Evolutionary conservation across 2,797 vertebrate genomes (phyloP), one percentile per base, ranked within the genome.

Genomic region (Notolabrus celidotus): DNA sequence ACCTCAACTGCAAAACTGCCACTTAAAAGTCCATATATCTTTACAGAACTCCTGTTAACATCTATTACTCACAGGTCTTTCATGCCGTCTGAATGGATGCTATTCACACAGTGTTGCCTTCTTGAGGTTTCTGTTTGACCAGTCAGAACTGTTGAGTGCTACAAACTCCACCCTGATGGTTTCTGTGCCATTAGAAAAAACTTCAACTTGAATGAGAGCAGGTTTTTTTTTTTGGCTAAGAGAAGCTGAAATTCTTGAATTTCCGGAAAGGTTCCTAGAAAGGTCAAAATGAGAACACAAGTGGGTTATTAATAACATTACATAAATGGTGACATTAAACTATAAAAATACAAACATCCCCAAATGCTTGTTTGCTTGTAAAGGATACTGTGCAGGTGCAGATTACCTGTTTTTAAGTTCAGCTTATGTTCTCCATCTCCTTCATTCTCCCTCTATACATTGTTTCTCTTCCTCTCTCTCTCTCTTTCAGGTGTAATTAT

Each of bases 401-500:
- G 31, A 31, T 66, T 51, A 56, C 59, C n/a, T 43, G 52, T 52
- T 27, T 46, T 52, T 74, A 50, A 59, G 42, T 69, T 76, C 62
- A 82, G 70, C 74, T 83, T 79, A 68, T 72, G 74, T 87, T 82
- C 79, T 80, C 69, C 5, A 6, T 53, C 41, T 67, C 61, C 73
- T 67, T 77, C 39, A 73, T 54, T 16, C 27, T 59, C n/a, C 49
- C 54, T 27, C 52, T 47, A 53, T 77, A 43, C 82, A 61, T 34
- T 14, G 45, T 56, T 23, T 51, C 45, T 58, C 41, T 65, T 5
- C 54, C 20, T 54, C 19, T 61, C 60, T 54, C 19, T 61, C 60
- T 50, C 56, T 43, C 67, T 41, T 51, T 58, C 67, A 38, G 49
- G 70, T 69, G 77, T 77, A 88, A 88, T 91, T 88, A 90, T 89